Conservation (phyloP, 1,140 invertebrate genomes). For the Thalassaphorura encarpata region DNA sequence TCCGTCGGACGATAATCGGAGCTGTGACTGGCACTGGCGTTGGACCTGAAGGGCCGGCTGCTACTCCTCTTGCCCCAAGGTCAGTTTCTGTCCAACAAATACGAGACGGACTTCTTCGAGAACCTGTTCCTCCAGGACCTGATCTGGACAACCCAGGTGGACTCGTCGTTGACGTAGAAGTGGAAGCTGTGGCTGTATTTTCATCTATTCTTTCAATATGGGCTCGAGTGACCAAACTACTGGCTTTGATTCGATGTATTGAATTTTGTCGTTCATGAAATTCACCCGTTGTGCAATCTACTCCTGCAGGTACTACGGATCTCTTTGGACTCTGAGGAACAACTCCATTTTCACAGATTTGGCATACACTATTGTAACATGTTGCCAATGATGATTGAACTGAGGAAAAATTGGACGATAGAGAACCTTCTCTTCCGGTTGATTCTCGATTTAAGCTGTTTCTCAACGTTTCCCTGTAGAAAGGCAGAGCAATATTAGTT, state of each 20-base stretch:
- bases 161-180: slow-evolving; percentile 3
- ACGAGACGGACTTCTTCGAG: slow-evolving; percentile 11
- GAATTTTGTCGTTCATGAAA: slow-evolving; percentile 17
- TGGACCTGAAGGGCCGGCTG: background rate
- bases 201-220: slow-evolving; percentile 24
- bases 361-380: no score
- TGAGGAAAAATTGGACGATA: no score
- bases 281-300: no score
- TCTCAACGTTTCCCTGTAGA: no score
- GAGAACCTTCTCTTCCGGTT: no score
- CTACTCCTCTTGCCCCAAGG: background rate
- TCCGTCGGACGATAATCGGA: slow-evolving; percentile 28
- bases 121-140: background rate
- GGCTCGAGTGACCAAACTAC: slow-evolving; percentile 15
- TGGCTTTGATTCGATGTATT: slow-evolving; percentile 12
- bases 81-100: slow-evolving; percentile 9
- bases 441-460: no score
- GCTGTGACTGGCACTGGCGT: slow-evolving; percentile 11
- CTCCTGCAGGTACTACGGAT: no score
- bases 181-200: slow-evolving; percentile 2
- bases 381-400: no score
- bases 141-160: slow-evolving; percentile 6
- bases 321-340: no score
- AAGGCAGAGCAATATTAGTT: no score
- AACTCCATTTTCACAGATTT: no score